Conservation (phyloP, 2,113 vertebrate species). For the Colistium nudipinnis region DNA sequence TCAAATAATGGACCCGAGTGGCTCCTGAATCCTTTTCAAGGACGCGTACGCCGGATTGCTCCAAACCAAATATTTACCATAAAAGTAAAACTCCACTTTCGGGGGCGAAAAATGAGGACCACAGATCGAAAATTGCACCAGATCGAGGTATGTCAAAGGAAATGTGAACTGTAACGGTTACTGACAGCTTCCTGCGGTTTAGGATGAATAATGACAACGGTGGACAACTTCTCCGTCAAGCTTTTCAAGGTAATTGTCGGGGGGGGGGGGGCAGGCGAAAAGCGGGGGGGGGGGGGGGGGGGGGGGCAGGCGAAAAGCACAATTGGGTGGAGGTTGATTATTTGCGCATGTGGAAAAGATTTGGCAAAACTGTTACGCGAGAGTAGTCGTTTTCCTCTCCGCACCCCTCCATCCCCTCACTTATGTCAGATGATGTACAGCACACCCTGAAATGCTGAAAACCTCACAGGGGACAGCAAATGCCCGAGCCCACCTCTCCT, state of each 20-base stretch:
- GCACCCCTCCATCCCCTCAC: constrained; percentile 2
- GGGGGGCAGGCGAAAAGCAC: too few species aligned
- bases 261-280: too few species aligned
- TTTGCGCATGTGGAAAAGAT: constrained; percentile 36
- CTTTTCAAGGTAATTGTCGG: background rate
- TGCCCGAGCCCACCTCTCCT: background rate
- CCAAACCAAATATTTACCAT: constrained; percentile 22
- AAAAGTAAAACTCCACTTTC: background rate
- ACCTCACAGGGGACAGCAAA: constrained; percentile 6
- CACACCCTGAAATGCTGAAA: background rate
- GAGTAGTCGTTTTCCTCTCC: background rate
- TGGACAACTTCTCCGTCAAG: background rate
- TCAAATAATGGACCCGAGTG: constrained; percentile 48
- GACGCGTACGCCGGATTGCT: constrained; percentile 32
- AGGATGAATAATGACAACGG: background rate
- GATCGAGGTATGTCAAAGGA: background rate
- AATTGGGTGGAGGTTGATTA: background rate
- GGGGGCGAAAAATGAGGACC: background rate
- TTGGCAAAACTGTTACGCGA: constrained; percentile 20
- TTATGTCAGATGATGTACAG: constrained; percentile 16
- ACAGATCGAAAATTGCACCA: background rate
- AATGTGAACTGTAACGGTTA: background rate
- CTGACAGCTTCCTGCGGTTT: background rate
- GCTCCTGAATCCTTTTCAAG: constrained; percentile 52
- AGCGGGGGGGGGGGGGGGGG: too few species aligned